Base-by-base conservation (phyloP, 2,113 vertebrate species). In the Platichthys stellatus region DNA sequence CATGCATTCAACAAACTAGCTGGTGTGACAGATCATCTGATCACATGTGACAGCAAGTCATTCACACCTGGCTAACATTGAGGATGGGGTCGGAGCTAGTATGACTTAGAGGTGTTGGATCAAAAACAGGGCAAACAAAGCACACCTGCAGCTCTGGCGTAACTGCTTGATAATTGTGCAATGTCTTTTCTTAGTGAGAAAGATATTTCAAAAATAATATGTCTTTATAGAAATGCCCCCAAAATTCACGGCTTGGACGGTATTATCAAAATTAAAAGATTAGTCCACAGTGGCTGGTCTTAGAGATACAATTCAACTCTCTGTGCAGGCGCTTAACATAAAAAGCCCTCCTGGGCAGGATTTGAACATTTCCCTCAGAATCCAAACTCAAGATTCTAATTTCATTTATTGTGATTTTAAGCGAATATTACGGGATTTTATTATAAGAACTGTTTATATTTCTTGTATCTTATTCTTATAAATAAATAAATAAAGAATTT, bases 21-120 rank as follows among this genome's bases (percentile, higher is more conserved):
- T 11, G 31, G 26, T 49, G 17, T 35, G 60, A 64, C 31, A 43
- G n/a, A 56, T 63, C 43, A 53, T 54, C 43, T 28, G 51, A 47
- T 23, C 26, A 18, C 43, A 58, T 26, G 51, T 71, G 49, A 57
- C 76, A 71, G 56, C 17, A 3, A 76, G 69, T 59, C 57, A 81
- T 86, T 79, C 51, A 59, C 72, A 78, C 57, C 43, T 85, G 69
- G 49, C 47, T 57, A 60, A 68, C 63, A 70, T 60, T 12, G 2
- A 64, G 40, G 24, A 61, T 57, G 61, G 53, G 17, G 56, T 65
- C 76, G 80, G 49, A 80, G 31, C 38, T 49, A 61, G 54, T 62
- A 35, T 71, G 62, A 62, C 58, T 71, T 13, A 20, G 15, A 60
- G 17, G 28, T 24, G 47, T 24, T 13, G 53, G 28, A 9, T 51